Percentiles rank a stretch among this genome's conserved stretches.
These are phyloP conservation scores for Choloepus hoffmanni DNA, from an alignment of 2,113 vertebrate genomes.

Conservation along the genomic window DNA sequence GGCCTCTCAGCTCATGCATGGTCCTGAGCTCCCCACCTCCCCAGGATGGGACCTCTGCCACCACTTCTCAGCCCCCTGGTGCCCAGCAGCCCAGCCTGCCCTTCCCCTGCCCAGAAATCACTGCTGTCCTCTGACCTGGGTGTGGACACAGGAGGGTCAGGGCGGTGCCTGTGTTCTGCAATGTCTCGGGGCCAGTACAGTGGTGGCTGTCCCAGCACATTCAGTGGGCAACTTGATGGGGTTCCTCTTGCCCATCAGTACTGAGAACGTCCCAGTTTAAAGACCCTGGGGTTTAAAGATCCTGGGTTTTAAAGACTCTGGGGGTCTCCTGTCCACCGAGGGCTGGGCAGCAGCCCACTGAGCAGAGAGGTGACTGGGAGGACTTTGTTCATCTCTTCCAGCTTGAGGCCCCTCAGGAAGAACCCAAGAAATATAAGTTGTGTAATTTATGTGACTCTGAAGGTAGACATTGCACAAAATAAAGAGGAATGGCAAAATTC, in stretches of 20 bases:
- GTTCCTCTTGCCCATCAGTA: neutral
- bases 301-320: neutral
- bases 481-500: constrained; percentile 24
- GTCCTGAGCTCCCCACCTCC: neutral
- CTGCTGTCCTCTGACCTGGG: neutral
- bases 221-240: neutral
- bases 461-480: neutral
- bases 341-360: neutral
- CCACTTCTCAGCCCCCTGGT: neutral
- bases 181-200: neutral
- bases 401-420: neutral
- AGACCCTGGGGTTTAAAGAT: neutral
- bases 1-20: neutral
- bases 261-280: neutral
- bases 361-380: neutral
- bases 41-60: neutral
- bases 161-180: neutral
- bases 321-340: neutral
- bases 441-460: neutral
- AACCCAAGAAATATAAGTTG: neutral
- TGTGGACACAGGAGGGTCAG: neutral
- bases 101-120: neutral
- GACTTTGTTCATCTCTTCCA: neutral
- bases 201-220: neutral
- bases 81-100: neutral